Conservation (phyloP, 2,888 invertebrate species). For the Limnephilus lunatus region DNA sequence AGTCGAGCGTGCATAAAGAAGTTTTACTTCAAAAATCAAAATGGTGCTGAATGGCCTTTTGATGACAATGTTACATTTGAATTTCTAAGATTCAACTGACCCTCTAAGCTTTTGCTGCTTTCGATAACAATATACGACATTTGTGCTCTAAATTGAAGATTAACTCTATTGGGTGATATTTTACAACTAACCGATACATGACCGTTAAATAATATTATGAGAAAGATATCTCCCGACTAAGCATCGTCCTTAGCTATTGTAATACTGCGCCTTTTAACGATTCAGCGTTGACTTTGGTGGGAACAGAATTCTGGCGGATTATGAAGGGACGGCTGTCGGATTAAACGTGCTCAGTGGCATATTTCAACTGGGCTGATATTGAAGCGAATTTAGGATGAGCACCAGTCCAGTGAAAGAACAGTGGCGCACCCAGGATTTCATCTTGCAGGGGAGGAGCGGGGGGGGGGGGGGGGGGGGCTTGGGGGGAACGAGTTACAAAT, state of each 20-base stretch:
- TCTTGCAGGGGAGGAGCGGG: too few relatives aligned
- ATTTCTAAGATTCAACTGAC: too few relatives aligned
- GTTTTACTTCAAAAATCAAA: too few relatives aligned
- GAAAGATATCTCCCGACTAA: background rate
- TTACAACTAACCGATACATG: background rate
- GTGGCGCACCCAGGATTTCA: too few relatives aligned
- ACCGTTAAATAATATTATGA: background rate
- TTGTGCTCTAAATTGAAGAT: too few relatives aligned
- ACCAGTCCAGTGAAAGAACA: background rate
- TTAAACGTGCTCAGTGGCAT: background rate
- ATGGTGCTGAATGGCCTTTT: too few relatives aligned
- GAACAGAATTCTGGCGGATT: background rate
- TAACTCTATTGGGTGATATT: background rate
- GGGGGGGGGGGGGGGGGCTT: too few relatives aligned
- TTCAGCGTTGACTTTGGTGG: background rate
- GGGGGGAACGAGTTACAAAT: too few relatives aligned
- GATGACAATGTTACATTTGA: too few relatives aligned
- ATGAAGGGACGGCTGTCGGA: background rate
- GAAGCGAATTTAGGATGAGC: background rate
- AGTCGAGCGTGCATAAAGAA: too few relatives aligned
- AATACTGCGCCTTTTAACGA: background rate
- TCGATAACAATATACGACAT: too few relatives aligned
- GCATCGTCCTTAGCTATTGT: background rate
- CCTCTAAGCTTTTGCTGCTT: too few relatives aligned
- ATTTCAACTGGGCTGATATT: background rate